Percentiles rank a stretch among this genome's conserved stretches.
phyloP scores from a whole-genome alignment of 1,140 invertebrate genomes.

The Physella acuta region DNA sequence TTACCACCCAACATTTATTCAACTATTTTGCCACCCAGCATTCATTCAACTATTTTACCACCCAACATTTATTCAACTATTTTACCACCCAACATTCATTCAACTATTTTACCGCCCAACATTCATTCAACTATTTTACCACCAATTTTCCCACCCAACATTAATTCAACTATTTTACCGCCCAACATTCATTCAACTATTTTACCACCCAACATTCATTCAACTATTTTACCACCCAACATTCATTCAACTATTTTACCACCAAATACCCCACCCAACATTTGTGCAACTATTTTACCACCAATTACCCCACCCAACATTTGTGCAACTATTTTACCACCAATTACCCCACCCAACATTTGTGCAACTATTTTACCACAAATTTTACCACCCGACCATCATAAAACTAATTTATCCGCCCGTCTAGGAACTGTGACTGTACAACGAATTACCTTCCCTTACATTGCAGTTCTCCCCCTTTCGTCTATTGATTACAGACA shows the following conservation, averaged over 20 bases:
- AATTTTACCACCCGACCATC: background rate
- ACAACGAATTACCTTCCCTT: no score
- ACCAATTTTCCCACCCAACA: no score
- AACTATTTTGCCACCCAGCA: background rate
- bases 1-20: background rate
- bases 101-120: background rate
- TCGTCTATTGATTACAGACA: no score
- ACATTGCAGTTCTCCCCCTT: no score
- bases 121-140: background rate
- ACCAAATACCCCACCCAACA: no score
- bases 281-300: background rate
- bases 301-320: background rate
- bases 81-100: background rate
- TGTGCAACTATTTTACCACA: background rate
- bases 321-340: background rate
- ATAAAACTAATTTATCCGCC: no score
- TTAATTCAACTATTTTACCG: no score
- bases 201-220: no score
- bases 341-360: background rate
- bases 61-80: background rate
- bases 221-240: no score
- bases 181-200: no score
- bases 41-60: background rate
- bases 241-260: no score
- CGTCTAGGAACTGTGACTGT: no score